Conservation (phyloP, 1,140 invertebrate genomes). For the Listronotus oregonensis region DNA sequence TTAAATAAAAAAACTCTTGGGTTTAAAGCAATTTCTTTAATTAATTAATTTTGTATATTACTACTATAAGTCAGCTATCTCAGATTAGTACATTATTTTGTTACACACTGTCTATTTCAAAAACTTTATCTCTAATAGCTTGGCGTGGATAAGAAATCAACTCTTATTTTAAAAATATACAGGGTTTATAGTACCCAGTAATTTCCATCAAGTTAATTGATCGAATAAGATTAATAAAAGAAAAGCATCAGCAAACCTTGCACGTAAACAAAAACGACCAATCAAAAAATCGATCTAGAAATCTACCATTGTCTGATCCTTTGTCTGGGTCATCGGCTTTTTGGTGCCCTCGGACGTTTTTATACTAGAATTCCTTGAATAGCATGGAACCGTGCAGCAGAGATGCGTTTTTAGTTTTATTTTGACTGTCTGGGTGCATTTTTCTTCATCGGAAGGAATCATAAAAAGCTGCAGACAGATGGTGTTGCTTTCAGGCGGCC, state of each 20-base stretch:
- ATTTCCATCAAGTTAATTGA: neutral
- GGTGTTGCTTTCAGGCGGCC: slow-evolving; percentile 25
- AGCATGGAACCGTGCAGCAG: slow-evolving; percentile 9
- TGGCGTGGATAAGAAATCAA: too few relatives aligned
- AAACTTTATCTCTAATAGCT: too few relatives aligned
- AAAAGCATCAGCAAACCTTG: slow-evolving; percentile 5
- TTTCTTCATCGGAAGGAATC: slow-evolving; percentile 15
- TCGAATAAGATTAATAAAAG: slow-evolving; percentile 6
- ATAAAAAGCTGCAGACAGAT: slow-evolving; percentile 23
- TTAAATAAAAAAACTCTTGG: too few relatives aligned
- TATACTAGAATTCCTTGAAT: slow-evolving; percentile 32
- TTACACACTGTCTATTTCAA: too few relatives aligned
- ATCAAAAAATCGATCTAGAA: slow-evolving; percentile 23
- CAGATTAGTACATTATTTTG: too few relatives aligned
- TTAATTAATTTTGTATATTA: too few relatives aligned
- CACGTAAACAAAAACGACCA: neutral
- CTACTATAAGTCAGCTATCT: too few relatives aligned
- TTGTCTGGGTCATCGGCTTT: slow-evolving; percentile 29
- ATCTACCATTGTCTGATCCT: slow-evolving; percentile 25
- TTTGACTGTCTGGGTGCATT: slow-evolving; percentile 24
- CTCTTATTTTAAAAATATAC: too few relatives aligned
- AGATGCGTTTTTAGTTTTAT: slow-evolving; percentile 11
- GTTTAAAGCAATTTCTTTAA: too few relatives aligned
- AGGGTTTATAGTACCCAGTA: too few relatives aligned
- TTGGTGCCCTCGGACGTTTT: slow-evolving; percentile 6